Conservation (phyloP, 2,888 invertebrate species). For the Orthonychiurus folsomi region DNA sequence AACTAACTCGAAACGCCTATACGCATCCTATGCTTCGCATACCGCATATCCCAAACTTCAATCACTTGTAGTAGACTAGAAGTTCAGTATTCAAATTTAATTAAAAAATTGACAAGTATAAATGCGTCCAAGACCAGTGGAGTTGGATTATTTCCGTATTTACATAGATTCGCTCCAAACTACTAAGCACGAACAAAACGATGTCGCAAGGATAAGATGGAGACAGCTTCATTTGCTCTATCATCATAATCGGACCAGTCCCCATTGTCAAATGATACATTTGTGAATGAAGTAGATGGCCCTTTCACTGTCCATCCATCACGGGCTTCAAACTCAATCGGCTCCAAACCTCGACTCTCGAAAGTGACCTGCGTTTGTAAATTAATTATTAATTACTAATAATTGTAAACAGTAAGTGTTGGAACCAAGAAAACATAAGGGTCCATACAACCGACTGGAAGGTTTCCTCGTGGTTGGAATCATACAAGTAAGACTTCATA, state of each 20-base stretch:
- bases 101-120: too few relatives aligned
- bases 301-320: slow-evolving; percentile 19
- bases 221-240: slow-evolving; percentile 11
- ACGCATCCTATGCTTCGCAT: too few relatives aligned
- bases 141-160: too few relatives aligned
- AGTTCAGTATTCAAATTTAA: too few relatives aligned
- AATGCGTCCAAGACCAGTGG: too few relatives aligned
- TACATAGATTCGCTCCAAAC: too few relatives aligned
- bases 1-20: too few relatives aligned
- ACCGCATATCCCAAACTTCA: too few relatives aligned
- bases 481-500: slow-evolving; percentile 2
- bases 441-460: background rate
- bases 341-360: slow-evolving; percentile 20
- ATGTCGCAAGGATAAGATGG: slow-evolving; percentile 7
- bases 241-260: slow-evolving; percentile 25
- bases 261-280: slow-evolving; percentile 15
- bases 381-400: too few relatives aligned
- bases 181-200: background rate
- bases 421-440: too few relatives aligned
- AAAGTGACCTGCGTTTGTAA: slow-evolving; percentile 17
- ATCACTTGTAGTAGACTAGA: too few relatives aligned
- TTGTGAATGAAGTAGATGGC: slow-evolving; percentile 12
- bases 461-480: background rate
- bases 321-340: slow-evolving; percentile 16
- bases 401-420: too few relatives aligned